phyloP scores from a whole-genome alignment of 2,888 invertebrate genomes.

The Copidosoma aretas region DNA sequence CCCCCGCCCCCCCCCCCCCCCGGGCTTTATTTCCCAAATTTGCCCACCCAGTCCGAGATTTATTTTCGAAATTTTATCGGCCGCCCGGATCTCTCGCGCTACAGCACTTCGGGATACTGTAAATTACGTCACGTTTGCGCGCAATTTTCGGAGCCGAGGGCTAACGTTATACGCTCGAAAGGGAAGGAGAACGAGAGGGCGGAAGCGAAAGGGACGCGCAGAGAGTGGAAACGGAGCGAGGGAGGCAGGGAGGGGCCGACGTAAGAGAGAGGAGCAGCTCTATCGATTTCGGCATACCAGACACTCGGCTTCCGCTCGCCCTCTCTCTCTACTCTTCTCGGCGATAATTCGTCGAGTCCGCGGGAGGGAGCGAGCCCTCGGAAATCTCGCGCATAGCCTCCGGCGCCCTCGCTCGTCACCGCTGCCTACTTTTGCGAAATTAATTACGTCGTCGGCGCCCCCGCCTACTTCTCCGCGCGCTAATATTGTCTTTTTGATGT shows the following conservation, averaged over 20 bases:
- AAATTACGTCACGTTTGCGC: slow-evolving; percentile 31
- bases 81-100: neutral
- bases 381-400: slow-evolving; percentile 25
- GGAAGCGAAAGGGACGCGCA: slow-evolving; percentile 4
- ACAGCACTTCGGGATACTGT: slow-evolving; percentile 11
- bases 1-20: too few relatives aligned
- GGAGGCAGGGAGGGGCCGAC: neutral
- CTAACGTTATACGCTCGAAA: neutral
- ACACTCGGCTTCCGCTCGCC: slow-evolving; percentile 56
- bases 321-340: too few relatives aligned
- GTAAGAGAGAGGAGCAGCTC: slow-evolving; percentile 37
- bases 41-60: neutral
- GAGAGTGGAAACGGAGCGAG: slow-evolving; percentile 6
- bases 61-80: slow-evolving; percentile 20
- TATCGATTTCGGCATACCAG: slow-evolving; percentile 60
- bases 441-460: slow-evolving; percentile 26
- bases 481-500: slow-evolving; percentile 22
- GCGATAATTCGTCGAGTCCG: slow-evolving; percentile 55
- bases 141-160: slow-evolving; percentile 10
- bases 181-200: slow-evolving; percentile 5
- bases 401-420: slow-evolving; percentile 10
- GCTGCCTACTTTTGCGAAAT: slow-evolving; percentile 35
- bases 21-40: too few relatives aligned
- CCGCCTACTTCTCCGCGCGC: slow-evolving; percentile 14
- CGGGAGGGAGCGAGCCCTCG: slow-evolving; percentile 14